phyloP scores from a whole-genome alignment of 2,113 vertebrate species.

The Paradoxurus hermaphroditus region DNA sequence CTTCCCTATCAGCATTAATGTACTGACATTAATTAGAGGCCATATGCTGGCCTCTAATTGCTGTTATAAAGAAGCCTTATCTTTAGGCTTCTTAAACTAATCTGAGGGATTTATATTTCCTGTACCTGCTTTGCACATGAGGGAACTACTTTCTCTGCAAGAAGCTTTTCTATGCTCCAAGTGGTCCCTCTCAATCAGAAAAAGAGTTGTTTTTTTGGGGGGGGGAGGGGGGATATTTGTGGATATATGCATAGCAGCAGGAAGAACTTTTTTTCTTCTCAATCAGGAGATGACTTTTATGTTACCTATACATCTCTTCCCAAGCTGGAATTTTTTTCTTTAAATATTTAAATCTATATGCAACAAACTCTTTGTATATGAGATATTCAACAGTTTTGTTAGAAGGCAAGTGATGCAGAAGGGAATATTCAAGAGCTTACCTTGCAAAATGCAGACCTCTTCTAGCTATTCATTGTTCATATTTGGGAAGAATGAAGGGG shows the following conservation, averaged over 20 bases:
- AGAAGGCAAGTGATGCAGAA: not conserved
- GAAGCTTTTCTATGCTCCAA: conserved; percentile 22
- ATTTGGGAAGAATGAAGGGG: not conserved
- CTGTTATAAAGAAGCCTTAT: not conserved
- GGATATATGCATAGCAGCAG: not conserved
- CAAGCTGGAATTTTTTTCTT: not conserved
- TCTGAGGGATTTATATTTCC: not conserved
- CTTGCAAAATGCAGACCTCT: not conserved
- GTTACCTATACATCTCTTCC: not conserved
- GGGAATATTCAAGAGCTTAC: not conserved
- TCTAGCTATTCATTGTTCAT: not conserved
- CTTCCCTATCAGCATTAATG: not conserved
- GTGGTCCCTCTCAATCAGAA: conserved; percentile 20
- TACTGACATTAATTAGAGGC: not conserved
- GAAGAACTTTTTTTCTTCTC: not conserved
- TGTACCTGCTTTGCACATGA: conserved; percentile 1
- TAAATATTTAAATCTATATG: not conserved
- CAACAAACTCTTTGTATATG: not conserved
- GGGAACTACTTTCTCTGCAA: conserved; percentile 4
- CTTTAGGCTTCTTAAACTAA: conserved; percentile 15
- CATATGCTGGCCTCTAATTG: not conserved
- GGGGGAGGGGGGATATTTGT: no score
- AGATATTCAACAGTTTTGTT: not conserved
- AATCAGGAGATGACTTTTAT: not conserved
- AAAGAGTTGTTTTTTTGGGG: not conserved